A percentile compares a stretch with the other conserved stretches of the same genome.
phyloP scores from a whole-genome alignment of 2,113 vertebrate species.

The Tragelaphus scriptus region DNA sequence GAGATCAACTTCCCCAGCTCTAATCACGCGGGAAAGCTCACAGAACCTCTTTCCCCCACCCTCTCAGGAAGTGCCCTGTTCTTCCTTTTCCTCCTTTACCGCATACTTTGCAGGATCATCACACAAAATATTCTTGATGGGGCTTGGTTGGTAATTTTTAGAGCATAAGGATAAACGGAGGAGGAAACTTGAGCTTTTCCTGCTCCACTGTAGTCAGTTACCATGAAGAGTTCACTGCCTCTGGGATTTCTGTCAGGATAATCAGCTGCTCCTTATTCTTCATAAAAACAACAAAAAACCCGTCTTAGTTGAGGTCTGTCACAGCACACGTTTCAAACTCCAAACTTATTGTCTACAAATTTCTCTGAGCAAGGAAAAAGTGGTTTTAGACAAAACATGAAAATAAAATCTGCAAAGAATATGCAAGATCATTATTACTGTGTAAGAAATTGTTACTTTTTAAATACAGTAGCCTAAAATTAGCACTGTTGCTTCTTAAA shows the following conservation, averaged over 20 bases:
- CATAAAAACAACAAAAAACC: slow-evolving; percentile 1
- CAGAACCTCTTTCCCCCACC: slow-evolving; percentile 15
- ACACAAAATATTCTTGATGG: slow-evolving; percentile 24
- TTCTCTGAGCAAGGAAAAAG: background rate
- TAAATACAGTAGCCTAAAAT: background rate
- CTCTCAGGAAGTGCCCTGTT: background rate
- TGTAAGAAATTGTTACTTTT: background rate
- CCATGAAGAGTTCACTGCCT: slow-evolving; percentile 42
- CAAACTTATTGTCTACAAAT: background rate
- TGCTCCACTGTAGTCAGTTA: slow-evolving; percentile 42
- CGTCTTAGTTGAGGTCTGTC: slow-evolving; percentile 39
- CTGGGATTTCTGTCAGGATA: slow-evolving; percentile 25
- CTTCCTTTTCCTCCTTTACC: background rate
- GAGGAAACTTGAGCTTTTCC: background rate
- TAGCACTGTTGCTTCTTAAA: background rate
- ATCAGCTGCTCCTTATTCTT: slow-evolving; percentile 51
- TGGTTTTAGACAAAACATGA: background rate
- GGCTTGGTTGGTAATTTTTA: background rate
- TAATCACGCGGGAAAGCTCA: slow-evolving; percentile 53
- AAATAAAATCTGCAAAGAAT: slow-evolving; percentile 28
- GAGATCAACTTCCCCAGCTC: slow-evolving; percentile 68
- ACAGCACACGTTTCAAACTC: slow-evolving; percentile 20
- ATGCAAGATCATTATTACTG: slow-evolving; percentile 15
- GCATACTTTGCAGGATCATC: background rate
- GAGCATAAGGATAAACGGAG: background rate